These are phyloP conservation scores for Tetheella fluctuosa DNA, from an alignment of 2,888 invertebrate species.

Conservation along the genomic window DNA sequence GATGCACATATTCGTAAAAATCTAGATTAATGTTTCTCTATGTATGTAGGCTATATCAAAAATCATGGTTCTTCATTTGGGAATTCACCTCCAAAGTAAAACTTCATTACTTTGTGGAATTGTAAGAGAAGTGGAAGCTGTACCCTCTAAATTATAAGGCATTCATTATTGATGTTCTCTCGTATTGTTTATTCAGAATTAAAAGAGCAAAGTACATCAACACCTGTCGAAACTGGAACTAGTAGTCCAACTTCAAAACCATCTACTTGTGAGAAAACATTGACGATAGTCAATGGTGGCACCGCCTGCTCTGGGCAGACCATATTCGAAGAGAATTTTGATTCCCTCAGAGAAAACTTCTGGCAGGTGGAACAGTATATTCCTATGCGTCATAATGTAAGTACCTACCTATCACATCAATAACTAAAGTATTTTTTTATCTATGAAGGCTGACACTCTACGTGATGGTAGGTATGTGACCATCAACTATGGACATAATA, in stretches of 20 bases:
- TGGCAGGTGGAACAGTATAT: constrained; percentile 85
- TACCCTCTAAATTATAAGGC: not conserved
- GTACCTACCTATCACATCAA: constrained; percentile 10
- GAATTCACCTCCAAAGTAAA: too few relatives aligned
- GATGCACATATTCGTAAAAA: too few relatives aligned
- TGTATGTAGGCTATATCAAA: too few relatives aligned
- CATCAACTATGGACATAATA: too few relatives aligned
- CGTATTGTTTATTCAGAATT: not conserved
- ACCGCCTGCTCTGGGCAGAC: constrained; percentile 74
- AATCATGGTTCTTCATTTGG: too few relatives aligned
- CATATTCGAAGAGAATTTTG: constrained; percentile 86
- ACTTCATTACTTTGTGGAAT: too few relatives aligned
- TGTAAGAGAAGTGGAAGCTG: too few relatives aligned
- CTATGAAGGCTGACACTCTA: too few relatives aligned
- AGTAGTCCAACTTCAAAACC: not conserved
- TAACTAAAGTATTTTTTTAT: too few relatives aligned
- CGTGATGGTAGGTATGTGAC: too few relatives aligned
- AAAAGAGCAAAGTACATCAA: not conserved
- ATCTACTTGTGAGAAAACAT: constrained; percentile 49
- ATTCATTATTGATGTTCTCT: not conserved
- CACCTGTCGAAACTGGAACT: not conserved
- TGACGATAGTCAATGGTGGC: constrained; percentile 61
- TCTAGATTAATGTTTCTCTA: too few relatives aligned
- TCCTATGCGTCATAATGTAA: constrained; percentile 69
- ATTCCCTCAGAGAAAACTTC: constrained; percentile 64